Conservation (phyloP, 2,113 vertebrate genomes). For the Alces alces region DNA sequence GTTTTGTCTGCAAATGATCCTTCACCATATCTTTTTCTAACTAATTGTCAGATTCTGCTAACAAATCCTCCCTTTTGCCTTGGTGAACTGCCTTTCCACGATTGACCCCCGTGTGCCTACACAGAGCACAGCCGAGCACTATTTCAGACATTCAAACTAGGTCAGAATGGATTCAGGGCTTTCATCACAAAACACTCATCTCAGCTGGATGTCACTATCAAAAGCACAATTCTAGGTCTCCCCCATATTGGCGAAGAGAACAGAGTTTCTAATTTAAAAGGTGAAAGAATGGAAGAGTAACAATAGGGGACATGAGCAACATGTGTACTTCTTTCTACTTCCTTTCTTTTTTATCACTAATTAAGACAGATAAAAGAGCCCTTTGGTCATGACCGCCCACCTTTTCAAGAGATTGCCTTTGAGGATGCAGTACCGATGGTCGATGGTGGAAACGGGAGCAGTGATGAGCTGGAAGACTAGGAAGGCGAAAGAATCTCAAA, state of each 20-base stretch:
- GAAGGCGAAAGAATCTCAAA: background rate
- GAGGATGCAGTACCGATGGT: background rate
- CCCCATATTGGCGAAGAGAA: background rate
- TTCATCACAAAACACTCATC: background rate
- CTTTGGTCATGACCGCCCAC: background rate
- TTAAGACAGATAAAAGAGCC: background rate
- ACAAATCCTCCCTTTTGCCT: conserved; percentile 11
- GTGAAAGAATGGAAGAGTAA: background rate
- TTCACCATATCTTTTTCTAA: conserved; percentile 41
- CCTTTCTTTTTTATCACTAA: background rate
- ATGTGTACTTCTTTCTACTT: background rate
- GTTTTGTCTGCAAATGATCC: background rate
- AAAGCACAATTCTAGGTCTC: conserved; percentile 34
- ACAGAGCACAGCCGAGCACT: background rate
- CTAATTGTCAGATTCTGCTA: conserved; percentile 26
- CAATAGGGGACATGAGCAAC: background rate
- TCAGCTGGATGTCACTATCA: background rate
- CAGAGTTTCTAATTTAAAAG: conserved; percentile 5
- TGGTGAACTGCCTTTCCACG: background rate
- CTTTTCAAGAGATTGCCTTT: background rate
- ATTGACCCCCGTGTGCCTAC: background rate
- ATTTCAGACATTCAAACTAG: background rate
- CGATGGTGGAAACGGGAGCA: background rate
- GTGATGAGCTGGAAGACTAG: background rate
- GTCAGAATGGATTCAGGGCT: background rate